A percentile compares a stretch with the other conserved stretches of the same genome.
These are phyloP conservation scores for Sturnus vulgaris DNA, from an alignment of 2,113 vertebrate genomes.

Conservation along the genomic window DNA sequence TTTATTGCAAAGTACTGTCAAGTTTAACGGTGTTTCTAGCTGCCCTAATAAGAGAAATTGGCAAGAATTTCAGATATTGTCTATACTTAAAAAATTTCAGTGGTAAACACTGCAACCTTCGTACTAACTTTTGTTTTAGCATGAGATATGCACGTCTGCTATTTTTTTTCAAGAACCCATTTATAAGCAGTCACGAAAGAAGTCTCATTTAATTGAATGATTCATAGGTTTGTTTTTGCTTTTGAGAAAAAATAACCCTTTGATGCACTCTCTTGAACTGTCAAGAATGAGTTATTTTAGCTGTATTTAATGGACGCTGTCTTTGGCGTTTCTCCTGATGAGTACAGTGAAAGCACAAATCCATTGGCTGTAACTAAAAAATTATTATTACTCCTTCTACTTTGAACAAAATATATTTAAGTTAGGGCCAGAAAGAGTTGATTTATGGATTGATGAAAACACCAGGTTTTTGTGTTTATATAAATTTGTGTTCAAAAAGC, in stretches of 20 bases:
- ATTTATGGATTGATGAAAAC: not conserved
- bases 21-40: not conserved
- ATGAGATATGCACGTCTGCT: not conserved
- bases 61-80: not conserved
- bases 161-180: not conserved
- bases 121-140: not conserved
- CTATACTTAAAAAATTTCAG: not conserved
- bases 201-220: not conserved
- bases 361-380: not conserved
- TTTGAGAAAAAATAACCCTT: not conserved
- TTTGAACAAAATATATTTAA: not conserved
- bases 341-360: not conserved
- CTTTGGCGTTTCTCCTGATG: not conserved
- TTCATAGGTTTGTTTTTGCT: not conserved
- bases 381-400: not conserved
- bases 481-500: not conserved
- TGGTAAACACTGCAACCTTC: not conserved
- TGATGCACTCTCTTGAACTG: not conserved
- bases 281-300: not conserved
- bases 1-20: not conserved
- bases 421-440: not conserved
- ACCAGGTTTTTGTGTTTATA: not conserved
- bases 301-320: not conserved
- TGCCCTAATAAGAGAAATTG: not conserved
- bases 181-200: not conserved